Conservation (phyloP, 1,140 invertebrate genomes). For the Drosophila elegans region DNA sequence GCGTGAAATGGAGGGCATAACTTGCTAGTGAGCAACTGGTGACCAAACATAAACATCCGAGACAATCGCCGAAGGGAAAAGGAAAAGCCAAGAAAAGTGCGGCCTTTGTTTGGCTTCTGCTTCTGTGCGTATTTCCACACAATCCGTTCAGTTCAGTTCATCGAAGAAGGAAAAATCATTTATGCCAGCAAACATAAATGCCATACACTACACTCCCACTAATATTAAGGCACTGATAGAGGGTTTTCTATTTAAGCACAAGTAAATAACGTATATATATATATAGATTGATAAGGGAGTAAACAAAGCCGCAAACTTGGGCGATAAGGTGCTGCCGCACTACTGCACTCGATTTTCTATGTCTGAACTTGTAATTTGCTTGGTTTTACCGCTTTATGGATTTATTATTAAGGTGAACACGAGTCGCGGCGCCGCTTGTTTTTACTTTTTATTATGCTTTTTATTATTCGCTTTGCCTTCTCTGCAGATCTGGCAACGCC, state of each 20-base stretch:
- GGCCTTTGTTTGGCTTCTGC: slow-evolving; percentile 38
- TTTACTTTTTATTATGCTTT: slow-evolving; percentile 15
- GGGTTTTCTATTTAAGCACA: slow-evolving; percentile 22
- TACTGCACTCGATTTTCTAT: not conserved
- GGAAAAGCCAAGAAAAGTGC: slow-evolving; percentile 24
- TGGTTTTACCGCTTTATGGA: not conserved
- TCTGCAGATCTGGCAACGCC: slow-evolving; percentile 5
- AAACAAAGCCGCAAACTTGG: slow-evolving; percentile 19
- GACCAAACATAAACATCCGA: slow-evolving; percentile 34
- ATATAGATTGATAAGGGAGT: slow-evolving; percentile 25
- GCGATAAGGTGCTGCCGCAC: slow-evolving; percentile 18
- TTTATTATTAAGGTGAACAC: slow-evolving; percentile 2
- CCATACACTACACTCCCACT: not conserved
- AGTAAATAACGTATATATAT: slow-evolving; percentile 17
- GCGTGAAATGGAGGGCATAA: slow-evolving; percentile 34
- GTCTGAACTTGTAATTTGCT: not conserved
- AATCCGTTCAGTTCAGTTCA: slow-evolving; percentile 22
- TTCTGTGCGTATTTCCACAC: slow-evolving; percentile 12
- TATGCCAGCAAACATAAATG: slow-evolving; percentile 31
- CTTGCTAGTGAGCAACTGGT: slow-evolving; percentile 40
- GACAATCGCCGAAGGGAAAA: slow-evolving; percentile 6
- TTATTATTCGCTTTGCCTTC: slow-evolving; percentile 3
- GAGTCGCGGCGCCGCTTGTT: not conserved
- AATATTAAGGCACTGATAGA: not conserved
- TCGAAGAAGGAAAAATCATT: slow-evolving; percentile 3